Base-by-base conservation (phyloP, 2,113 vertebrate genomes). In the Sander lucioperca region DNA sequence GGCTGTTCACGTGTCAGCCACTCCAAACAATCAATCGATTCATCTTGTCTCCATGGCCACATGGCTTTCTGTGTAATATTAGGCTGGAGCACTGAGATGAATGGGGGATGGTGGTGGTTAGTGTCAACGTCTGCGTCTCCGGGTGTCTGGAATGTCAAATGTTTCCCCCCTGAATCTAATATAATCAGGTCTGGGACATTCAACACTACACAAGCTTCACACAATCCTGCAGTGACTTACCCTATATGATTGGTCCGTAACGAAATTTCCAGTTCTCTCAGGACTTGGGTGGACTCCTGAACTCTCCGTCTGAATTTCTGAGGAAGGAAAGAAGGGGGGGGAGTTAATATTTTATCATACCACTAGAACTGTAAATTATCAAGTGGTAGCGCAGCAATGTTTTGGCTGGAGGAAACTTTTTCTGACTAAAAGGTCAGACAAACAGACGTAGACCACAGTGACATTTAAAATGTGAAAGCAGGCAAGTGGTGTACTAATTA, bases 261-360 rank as follows among this genome's bases (percentile, higher is more conserved):
- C 76, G 98, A 99, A 94, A 99, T 99, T 96, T 99, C 98, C 96
- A 99, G 96, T 95, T 99, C 98, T 95, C 98, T 93, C 88, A 99
- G 94, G 86, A 99, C 96, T 94, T 99, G 98, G 62, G 98, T 99
- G 48, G 98, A 99, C 93, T 99, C 98, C 91, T 99, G 98, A 82
- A 99, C 98, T 95, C 98, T 93, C 86, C 98, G 96, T 90, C 98
- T 96, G 95, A 99, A 98, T 95, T 99, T 99, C 98, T 99, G 79
- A 27, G 88, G 89, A 64, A 74, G 59, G 74, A 83, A 85, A 83
- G 11, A 74, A 78, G 21, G 67, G 2, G 21, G 30, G 67, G 33
- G 73, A 51, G 80, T 88, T 91, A 89, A 86, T 88, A 80, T 90
- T 91, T 90, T 65, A 90, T 72, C 51, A 47, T 63, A 51, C 19